Conservation (phyloP, 1,140 invertebrate genomes). For the Lycorma delicatula region DNA sequence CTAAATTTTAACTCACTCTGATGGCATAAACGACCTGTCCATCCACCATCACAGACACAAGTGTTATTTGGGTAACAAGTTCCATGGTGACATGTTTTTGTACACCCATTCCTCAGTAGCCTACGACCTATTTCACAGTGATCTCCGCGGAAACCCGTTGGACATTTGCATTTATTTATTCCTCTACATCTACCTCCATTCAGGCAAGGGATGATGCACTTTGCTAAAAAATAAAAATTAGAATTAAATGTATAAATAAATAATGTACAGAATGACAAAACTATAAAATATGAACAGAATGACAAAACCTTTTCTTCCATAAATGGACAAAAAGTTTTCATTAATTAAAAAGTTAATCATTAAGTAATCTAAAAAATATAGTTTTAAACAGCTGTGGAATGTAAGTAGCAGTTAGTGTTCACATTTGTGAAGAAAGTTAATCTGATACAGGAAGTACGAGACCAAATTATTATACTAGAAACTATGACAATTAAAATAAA, state of each 20-base stretch:
- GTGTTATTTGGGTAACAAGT: constrained; percentile 55
- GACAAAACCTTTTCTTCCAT: not conserved
- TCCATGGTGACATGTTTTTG: constrained; percentile 60
- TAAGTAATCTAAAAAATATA: too few species aligned
- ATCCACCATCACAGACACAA: constrained; percentile 62
- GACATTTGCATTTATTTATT: constrained; percentile 77
- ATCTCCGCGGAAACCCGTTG: constrained; percentile 64
- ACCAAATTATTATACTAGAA: too few species aligned
- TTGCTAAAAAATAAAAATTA: constrained; percentile 47
- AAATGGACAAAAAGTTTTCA: too few species aligned
- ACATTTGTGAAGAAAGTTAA: too few species aligned
- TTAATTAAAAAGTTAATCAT: too few species aligned
- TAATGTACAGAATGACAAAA: not conserved
- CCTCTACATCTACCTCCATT: constrained; percentile 78
- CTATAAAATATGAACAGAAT: not conserved
- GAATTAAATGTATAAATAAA: not conserved
- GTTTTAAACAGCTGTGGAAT: too few species aligned
- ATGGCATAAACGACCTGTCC: constrained; percentile 61
- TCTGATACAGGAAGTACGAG: too few species aligned
- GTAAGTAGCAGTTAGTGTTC: too few species aligned
- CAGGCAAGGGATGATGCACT: constrained; percentile 79
- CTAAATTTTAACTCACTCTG: constrained; percentile 48
- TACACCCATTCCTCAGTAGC: constrained; percentile 50
- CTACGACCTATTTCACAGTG: constrained; percentile 75
- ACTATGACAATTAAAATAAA: too few species aligned